Evolutionary conservation across 1,140 invertebrate species (phyloP).

Genomic region (Latrodectus geometricus): DNA sequence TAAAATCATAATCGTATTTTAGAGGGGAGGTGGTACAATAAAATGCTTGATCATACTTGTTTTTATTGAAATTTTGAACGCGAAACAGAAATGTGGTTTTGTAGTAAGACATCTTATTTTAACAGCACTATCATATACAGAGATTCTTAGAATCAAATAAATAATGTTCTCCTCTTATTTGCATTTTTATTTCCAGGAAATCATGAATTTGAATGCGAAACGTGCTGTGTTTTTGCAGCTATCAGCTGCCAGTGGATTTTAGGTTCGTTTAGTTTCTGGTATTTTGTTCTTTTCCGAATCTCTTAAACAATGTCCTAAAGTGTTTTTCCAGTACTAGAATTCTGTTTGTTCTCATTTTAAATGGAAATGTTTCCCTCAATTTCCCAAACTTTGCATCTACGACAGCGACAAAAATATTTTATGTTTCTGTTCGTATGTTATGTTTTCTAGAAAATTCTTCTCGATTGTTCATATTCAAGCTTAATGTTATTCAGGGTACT

Average conservation of each 20-base stretch:
- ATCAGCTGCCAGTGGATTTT: conserved; percentile 11
- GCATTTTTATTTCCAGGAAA: conserved; percentile 26
- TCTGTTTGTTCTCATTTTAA: no score
- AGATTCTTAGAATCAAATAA: conserved; percentile 34
- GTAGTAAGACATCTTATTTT: not conserved
- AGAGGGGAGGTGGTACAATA: not conserved
- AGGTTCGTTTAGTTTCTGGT: conserved; percentile 17
- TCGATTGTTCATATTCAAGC: no score
- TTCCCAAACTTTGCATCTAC: no score
- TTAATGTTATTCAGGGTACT: no score
- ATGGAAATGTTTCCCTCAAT: no score
- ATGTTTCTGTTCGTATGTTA: no score
- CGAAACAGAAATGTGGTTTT: conserved; percentile 19
- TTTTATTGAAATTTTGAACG: conserved; percentile 3
- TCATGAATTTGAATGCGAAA: conserved; percentile 32
- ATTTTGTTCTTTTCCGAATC: not conserved
- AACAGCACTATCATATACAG: conserved; percentile 8
- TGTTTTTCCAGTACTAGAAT: no score
- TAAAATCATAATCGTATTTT: conserved; percentile 6
- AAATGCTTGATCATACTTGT: not conserved
- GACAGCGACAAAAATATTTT: no score
- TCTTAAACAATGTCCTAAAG: not conserved
- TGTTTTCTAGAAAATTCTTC: no score
- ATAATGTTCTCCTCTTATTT: conserved; percentile 18
- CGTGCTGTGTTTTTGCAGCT: not conserved